Conservation (phyloP, 2,113 vertebrate genomes). For the Leptodactylus fuscus region DNA sequence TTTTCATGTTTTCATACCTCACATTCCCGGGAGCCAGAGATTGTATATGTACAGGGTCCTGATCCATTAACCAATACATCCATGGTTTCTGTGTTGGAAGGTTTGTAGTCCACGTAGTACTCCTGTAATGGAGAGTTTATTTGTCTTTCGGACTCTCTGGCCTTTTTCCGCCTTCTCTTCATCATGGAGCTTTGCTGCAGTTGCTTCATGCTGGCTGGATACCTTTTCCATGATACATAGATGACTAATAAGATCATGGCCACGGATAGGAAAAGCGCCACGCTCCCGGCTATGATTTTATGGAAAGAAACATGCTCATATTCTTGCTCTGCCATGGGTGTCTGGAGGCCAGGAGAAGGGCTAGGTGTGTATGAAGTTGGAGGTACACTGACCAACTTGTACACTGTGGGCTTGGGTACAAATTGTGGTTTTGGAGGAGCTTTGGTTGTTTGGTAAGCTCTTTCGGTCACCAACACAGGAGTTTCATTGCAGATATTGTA, state of each 20-base stretch:
- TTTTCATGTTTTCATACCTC: slow-evolving; percentile 92
- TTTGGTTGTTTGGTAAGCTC: slow-evolving; percentile 76
- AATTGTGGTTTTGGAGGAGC: slow-evolving; percentile 76
- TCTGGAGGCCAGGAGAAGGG: slow-evolving; percentile 76
- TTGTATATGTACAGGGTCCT: slow-evolving; percentile 97
- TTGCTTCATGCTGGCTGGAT: slow-evolving; percentile 94
- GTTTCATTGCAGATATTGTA: slow-evolving; percentile 87
- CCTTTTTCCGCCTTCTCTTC: slow-evolving; percentile 92
- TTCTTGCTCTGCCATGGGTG: slow-evolving; percentile 81
- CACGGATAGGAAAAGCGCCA: slow-evolving; percentile 93
- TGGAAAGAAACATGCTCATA: slow-evolving; percentile 94
- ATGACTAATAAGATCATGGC: slow-evolving; percentile 96
- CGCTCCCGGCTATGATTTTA: slow-evolving; percentile 94
- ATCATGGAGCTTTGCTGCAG: slow-evolving; percentile 91
- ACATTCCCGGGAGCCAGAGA: slow-evolving; percentile 98
- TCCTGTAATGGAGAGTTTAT: slow-evolving; percentile 96
- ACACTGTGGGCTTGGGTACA: slow-evolving; percentile 79
- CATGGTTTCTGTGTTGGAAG: slow-evolving; percentile 97
- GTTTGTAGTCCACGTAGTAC: slow-evolving; percentile 99
- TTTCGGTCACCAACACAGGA: slow-evolving; percentile 77
- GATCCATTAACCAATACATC: slow-evolving; percentile 98
- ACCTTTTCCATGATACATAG: slow-evolving; percentile 96
- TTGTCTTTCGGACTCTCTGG: slow-evolving; percentile 88
- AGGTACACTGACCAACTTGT: slow-evolving; percentile 74
- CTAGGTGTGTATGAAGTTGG: slow-evolving; percentile 67